Evolutionary conservation across 2,797 vertebrate species (phyloP).

Genomic region (Lycodopsis pacificus): DNA sequence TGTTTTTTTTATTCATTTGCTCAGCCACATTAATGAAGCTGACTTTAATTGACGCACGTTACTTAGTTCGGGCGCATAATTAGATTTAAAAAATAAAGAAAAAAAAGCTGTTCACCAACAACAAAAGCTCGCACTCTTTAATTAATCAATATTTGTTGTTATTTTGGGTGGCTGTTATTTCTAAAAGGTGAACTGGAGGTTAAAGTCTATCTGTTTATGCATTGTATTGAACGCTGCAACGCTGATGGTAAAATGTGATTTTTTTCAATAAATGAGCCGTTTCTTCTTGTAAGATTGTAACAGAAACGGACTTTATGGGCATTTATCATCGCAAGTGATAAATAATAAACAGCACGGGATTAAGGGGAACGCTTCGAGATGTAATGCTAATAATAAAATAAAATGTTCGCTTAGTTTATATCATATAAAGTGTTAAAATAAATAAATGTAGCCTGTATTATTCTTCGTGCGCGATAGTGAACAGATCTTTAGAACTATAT

Average conservation of each 20-base stretch:
- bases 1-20: neutral
- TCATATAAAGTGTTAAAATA: neutral
- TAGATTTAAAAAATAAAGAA: neutral
- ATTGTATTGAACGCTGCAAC: neutral
- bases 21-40: neutral
- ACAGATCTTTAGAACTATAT: neutral
- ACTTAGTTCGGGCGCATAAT: neutral
- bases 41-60: neutral
- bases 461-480: neutral
- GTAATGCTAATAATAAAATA: neutral
- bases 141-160: neutral
- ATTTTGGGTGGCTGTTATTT: neutral
- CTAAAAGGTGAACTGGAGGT: neutral
- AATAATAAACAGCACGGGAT: neutral
- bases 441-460: neutral
- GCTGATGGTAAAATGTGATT: neutral
- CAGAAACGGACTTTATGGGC: slow-evolving; percentile 1
- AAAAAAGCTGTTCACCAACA: neutral
- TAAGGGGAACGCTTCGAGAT: neutral
- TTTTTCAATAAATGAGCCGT: slow-evolving; percentile 33
- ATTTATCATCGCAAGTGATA: neutral
- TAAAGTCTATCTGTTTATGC: neutral
- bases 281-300: slow-evolving; percentile 1
- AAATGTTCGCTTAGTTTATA: neutral
- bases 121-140: no score